Conservation (phyloP, 1,140 invertebrate genomes). For the Heterodera schachtii region DNA sequence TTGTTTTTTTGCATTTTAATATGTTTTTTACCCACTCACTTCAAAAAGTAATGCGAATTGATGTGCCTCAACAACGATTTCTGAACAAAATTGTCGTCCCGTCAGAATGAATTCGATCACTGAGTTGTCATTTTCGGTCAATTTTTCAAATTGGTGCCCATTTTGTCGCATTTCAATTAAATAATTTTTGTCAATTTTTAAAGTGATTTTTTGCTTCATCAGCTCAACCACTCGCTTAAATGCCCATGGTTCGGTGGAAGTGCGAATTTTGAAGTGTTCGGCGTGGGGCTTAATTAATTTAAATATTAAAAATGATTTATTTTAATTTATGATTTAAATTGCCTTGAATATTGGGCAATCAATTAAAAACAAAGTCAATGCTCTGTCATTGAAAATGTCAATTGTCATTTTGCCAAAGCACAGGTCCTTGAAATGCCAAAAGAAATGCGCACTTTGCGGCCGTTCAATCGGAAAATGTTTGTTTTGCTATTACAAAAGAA, state of each 20-base stretch:
- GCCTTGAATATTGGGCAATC: background rate
- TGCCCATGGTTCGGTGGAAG: background rate
- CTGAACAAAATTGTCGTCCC: background rate
- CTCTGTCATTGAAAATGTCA: background rate
- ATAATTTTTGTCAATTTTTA: background rate
- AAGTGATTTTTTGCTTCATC: background rate
- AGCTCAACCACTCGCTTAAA: constrained; percentile 1
- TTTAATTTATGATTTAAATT: background rate
- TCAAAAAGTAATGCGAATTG: background rate
- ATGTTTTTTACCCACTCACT: background rate
- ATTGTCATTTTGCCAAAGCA: background rate
- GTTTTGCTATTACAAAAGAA: background rate
- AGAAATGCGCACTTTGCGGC: background rate
- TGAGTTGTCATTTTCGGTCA: background rate
- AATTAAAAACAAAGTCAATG: background rate
- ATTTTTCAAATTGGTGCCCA: background rate
- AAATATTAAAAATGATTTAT: background rate
- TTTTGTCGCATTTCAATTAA: background rate
- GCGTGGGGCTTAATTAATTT: background rate
- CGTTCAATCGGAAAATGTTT: background rate
- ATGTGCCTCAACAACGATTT: constrained; percentile 2
- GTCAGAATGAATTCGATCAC: background rate
- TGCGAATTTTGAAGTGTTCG: background rate
- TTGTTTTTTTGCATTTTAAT: too few relatives aligned
- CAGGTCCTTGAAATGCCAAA: background rate